Evolutionary conservation across 1,140 invertebrate genomes (phyloP).

Genomic region (Leptinotarsa undecemlineata): DNA sequence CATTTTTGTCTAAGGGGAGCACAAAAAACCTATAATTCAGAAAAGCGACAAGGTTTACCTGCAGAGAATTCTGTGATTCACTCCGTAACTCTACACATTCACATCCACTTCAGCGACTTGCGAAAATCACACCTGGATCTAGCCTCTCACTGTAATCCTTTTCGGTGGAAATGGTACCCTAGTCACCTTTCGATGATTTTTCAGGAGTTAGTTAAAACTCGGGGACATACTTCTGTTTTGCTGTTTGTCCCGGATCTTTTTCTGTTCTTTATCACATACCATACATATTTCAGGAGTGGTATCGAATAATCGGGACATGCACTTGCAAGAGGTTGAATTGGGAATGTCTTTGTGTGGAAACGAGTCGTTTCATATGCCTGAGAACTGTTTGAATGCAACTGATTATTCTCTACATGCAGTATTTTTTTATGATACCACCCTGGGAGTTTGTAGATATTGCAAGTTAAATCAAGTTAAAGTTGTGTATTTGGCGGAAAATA

Average conservation of each 20-base stretch:
- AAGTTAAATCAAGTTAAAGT: too few species aligned
- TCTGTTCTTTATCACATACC: background rate
- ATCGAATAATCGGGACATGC: background rate
- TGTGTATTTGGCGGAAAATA: too few species aligned
- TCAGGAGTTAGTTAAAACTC: slow-evolving; percentile 45
- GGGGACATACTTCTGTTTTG: slow-evolving; percentile 25
- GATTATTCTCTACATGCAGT: too few species aligned
- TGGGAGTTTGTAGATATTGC: too few species aligned
- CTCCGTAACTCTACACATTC: slow-evolving; percentile 4
- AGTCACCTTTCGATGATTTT: slow-evolving; percentile 40
- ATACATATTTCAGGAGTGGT: slow-evolving; percentile 1
- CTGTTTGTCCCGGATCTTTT: background rate
- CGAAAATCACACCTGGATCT: slow-evolving; percentile 38
- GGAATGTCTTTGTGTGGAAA: background rate
- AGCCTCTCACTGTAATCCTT: slow-evolving; percentile 26
- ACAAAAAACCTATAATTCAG: too few species aligned
- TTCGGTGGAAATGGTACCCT: slow-evolving; percentile 34
- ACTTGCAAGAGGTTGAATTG: background rate
- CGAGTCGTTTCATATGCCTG: too few species aligned
- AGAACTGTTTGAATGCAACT: too few species aligned
- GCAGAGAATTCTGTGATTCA: background rate
- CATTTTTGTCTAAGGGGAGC: too few species aligned
- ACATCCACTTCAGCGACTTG: background rate
- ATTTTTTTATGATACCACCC: too few species aligned
- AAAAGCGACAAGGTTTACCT: too few species aligned